Conservation (phyloP, 2,113 vertebrate genomes). For the Chaetodon trifascialis region DNA sequence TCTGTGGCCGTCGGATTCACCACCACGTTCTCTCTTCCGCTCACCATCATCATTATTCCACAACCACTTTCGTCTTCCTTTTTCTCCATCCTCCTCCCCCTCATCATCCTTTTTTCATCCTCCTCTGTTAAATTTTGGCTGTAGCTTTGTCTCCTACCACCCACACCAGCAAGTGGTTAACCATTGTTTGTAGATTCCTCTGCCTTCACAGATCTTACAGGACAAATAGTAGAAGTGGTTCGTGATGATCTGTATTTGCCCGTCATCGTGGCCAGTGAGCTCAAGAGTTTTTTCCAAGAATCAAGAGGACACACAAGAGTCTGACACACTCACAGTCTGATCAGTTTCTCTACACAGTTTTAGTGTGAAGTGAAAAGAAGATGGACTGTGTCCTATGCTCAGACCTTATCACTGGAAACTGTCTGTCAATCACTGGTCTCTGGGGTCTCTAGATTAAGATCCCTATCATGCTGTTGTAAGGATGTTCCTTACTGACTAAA, state of each 20-base stretch:
- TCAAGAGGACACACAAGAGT: slow-evolving; percentile 32
- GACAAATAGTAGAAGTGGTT: not conserved
- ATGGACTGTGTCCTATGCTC: slow-evolving; percentile 4
- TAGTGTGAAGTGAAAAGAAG: slow-evolving; percentile 28
- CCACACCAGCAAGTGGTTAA: slow-evolving; percentile 36
- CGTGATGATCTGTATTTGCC: not conserved
- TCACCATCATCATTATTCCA: slow-evolving; percentile 4
- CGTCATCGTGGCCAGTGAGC: not conserved
- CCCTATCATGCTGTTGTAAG: slow-evolving; percentile 9
- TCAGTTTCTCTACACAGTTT: slow-evolving; percentile 20
- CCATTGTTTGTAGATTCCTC: slow-evolving; percentile 36
- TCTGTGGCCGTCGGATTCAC: slow-evolving; percentile 8
- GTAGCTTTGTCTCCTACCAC: slow-evolving; percentile 38
- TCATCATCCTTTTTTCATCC: slow-evolving; percentile 19
- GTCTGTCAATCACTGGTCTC: slow-evolving; percentile 30
- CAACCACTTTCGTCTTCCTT: slow-evolving; percentile 6
- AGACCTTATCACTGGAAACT: slow-evolving; percentile 25
- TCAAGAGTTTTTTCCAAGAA: slow-evolving; percentile 4
- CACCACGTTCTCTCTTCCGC: not conserved
- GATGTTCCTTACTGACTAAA: slow-evolving; percentile 25
- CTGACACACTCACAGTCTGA: slow-evolving; percentile 14
- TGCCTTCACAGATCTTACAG: slow-evolving; percentile 7
- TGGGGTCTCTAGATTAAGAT: slow-evolving; percentile 37
- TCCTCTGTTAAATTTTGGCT: slow-evolving; percentile 27
- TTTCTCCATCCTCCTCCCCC: slow-evolving; percentile 14